A percentile compares a stretch with the other conserved stretches of the same genome.
Conservation (phyloP, 2,113 vertebrate genomes). For the Tor tambroides region DNA sequence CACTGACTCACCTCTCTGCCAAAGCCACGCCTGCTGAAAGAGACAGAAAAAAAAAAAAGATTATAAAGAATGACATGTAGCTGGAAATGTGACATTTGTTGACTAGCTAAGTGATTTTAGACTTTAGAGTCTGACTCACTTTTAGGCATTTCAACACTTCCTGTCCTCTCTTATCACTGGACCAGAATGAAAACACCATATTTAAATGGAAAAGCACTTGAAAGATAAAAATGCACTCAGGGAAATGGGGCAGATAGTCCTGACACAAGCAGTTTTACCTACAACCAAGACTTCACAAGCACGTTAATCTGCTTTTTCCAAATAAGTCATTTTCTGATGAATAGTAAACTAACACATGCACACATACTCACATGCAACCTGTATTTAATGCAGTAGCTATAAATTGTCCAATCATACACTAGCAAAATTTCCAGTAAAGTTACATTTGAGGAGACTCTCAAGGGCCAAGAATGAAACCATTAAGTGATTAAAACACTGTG, state of each 20-base stretch:
- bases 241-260: slow-evolving; percentile 4
- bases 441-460: neutral
- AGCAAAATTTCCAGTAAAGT: slow-evolving; percentile 4
- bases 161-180: slow-evolving; percentile 33
- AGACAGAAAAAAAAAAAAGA: neutral
- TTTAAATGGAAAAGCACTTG: slow-evolving; percentile 39
- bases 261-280: slow-evolving; percentile 52
- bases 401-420: neutral
- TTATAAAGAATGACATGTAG: neutral
- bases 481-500: slow-evolving; percentile 9
- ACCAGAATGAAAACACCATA: slow-evolving; percentile 16
- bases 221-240: slow-evolving; percentile 20
- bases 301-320: neutral
- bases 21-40: slow-evolving; percentile 46
- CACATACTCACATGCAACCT: neutral
- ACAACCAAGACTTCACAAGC: neutral
- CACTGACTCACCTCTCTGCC: slow-evolving; percentile 57
- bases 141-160: slow-evolving; percentile 29
- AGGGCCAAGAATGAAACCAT: neutral
- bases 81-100: slow-evolving; percentile 15
- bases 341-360: neutral
- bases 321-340: neutral
- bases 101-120: slow-evolving; percentile 34
- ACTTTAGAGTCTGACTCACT: neutral
- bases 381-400: neutral